Conservation (phyloP, 2,888 invertebrate species). For the Pandemis corylana region DNA sequence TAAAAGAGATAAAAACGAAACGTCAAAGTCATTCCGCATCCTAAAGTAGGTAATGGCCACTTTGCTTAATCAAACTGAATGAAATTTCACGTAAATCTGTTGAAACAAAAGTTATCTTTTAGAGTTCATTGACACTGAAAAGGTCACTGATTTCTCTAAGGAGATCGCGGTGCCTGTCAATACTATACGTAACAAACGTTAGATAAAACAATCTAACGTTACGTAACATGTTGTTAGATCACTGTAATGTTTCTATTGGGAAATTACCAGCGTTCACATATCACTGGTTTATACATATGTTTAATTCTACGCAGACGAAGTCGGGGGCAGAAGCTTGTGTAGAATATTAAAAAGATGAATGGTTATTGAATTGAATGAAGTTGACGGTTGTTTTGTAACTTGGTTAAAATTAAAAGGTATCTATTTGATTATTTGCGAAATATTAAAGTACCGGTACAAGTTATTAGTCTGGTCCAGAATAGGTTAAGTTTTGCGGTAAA, state of each 20-base stretch:
- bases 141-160: constrained; percentile 37
- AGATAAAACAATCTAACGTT: constrained; percentile 36
- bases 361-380: background rate
- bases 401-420: background rate
- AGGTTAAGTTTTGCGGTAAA: no score
- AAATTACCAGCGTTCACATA: constrained; percentile 3
- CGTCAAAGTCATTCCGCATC: background rate
- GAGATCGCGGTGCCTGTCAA: constrained; percentile 13
- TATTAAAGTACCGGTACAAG: no score
- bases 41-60: background rate
- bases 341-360: background rate
- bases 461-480: no score
- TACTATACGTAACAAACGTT: constrained; percentile 24
- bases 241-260: constrained; percentile 18
- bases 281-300: no score
- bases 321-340: background rate
- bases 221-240: constrained; percentile 27
- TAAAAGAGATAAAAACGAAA: background rate
- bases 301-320: no score
- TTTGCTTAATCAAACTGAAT: background rate
- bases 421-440: no score
- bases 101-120: constrained; percentile 34
- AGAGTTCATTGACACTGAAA: constrained; percentile 38
- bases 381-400: background rate
- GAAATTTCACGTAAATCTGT: constrained; percentile 10